Base-by-base conservation (phyloP, 2,888 invertebrate species). In the Fissipunctia ypsillon region DNA sequence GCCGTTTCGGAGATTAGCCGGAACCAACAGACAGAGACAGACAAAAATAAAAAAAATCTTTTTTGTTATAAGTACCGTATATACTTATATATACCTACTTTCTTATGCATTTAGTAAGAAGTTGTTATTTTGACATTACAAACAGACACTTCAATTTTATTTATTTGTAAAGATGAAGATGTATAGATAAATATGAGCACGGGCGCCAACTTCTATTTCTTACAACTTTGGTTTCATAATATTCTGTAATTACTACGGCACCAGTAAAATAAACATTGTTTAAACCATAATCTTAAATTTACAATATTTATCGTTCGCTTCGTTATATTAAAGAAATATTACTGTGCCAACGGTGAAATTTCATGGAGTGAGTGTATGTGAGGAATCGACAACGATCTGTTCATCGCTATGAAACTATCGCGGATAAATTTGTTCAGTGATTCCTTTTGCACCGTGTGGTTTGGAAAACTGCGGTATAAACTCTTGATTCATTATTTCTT, bases 311-410 rank as follows among this genome's bases (percentile, higher is more conserved):
- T 69, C 14, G 61, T 41, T 64, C 7, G 35, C 41, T 52, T 45
- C 43, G 41, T 43, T 79, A 66, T 50, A 69, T 76, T 66, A 38
- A 70, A 63, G 48, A 28, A 35, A 60, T 64, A 77, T 57, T 31
- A 50, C 57, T 43, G 28, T 43, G 43, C 60, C 60, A 72, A 50
- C 45, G 67, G 48, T 67, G 45, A 25, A 25, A 50, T 50, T 43
- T 70, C 28, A 69, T 28, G 25, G 19, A 56, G 19, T 57, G 45
- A 45, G 52, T 41, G 25, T 56, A 16, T 57, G 28, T 59, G 54
- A 60, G 63, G 64, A 73, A 61, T 73, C 16, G 31, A 19, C 9
- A 35, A 28, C 41, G 22, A 73, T 78, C 9, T 64, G 45, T 60
- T 41, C 28, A 28, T 14, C 4, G 50, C 50, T 43, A 28, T 67